Evolutionary conservation across 2,113 vertebrate species (phyloP).

Genomic region (Myotis brandtii): DNA sequence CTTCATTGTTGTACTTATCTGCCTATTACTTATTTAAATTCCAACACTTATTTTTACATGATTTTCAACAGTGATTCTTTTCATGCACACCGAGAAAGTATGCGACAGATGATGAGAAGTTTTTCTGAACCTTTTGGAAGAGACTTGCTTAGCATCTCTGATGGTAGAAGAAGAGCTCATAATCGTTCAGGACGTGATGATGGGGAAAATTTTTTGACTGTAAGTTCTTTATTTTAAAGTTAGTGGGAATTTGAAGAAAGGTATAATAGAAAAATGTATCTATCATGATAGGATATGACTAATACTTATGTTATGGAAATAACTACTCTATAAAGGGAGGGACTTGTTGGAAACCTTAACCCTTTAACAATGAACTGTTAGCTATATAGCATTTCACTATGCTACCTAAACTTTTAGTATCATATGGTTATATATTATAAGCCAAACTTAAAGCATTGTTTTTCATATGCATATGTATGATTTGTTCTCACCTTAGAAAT

Average conservation of each 20-base stretch:
- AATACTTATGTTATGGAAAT: conserved; percentile 7
- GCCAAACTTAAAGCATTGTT: conserved; percentile 13
- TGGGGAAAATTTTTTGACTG: conserved; percentile 80
- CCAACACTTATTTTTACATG: neutral
- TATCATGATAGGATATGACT: neutral
- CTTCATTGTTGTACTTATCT: conserved; percentile 38
- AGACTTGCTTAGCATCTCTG: conserved; percentile 86
- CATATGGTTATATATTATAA: neutral
- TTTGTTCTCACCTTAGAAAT: conserved; percentile 22
- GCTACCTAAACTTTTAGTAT: neutral
- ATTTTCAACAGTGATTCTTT: conserved; percentile 90
- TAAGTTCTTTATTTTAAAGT: conserved; percentile 83
- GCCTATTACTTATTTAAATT: neutral
- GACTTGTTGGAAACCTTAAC: neutral
- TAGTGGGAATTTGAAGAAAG: neutral
- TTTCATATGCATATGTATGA: neutral
- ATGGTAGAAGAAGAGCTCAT: conserved; percentile 78
- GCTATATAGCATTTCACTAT: neutral
- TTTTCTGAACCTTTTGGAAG: conserved; percentile 91
- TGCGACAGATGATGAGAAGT: conserved; percentile 92
- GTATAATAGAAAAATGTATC: neutral
- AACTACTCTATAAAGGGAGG: neutral
- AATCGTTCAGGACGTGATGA: conserved; percentile 58
- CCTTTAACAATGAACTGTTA: neutral
- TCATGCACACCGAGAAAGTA: conserved; percentile 89